These are phyloP conservation scores for Chaetorhynchus papuensis DNA, from an alignment of 2,113 vertebrate genomes.

Conservation along the genomic window DNA sequence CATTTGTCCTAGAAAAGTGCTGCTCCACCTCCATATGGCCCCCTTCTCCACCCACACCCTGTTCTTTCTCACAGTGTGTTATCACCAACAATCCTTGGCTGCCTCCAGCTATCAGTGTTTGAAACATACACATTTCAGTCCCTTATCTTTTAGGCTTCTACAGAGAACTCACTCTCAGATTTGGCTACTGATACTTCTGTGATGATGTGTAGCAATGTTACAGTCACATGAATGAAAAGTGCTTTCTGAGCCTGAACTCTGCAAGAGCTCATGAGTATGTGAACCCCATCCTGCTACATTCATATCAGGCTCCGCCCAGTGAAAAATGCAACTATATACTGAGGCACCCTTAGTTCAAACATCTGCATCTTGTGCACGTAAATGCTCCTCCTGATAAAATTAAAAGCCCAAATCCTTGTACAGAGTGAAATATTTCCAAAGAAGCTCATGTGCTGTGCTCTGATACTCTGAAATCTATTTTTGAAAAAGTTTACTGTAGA, in stretches of 20 bases:
- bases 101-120: not conserved
- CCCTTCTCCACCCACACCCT: not conserved
- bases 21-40: not conserved
- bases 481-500: not conserved
- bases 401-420: not conserved
- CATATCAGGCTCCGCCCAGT: not conserved
- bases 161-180: not conserved
- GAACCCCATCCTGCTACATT: not conserved
- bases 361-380: not conserved
- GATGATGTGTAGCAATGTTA: not conserved
- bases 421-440: not conserved
- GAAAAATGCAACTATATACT: not conserved
- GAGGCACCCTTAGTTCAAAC: not conserved
- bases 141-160: not conserved
- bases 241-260: not conserved
- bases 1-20: not conserved
- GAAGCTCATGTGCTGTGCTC: not conserved
- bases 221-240: not conserved
- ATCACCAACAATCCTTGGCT: not conserved
- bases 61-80: not conserved
- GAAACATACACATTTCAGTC: not conserved
- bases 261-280: not conserved
- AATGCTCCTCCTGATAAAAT: not conserved
- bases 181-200: not conserved
- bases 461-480: not conserved